Conservation (phyloP, 2,797 vertebrate genomes). For the Typhlichthys subterraneus region DNA sequence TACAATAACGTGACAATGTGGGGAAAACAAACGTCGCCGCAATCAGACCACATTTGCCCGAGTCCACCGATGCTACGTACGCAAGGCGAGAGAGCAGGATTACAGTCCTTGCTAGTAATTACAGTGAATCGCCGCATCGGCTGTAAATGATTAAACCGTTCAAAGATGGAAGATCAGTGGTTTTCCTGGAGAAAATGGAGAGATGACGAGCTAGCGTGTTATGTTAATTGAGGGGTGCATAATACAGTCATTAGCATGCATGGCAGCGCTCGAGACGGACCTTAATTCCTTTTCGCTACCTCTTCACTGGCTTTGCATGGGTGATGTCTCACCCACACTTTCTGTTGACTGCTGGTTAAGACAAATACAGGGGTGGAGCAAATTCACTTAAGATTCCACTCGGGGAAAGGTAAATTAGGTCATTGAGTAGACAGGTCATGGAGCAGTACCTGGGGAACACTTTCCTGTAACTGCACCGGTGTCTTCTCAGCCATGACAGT, state of each 20-base stretch:
- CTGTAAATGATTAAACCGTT: constrained; percentile 67
- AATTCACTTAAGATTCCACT: constrained; percentile 35
- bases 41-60: constrained; percentile 43
- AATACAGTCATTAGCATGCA: constrained; percentile 74
- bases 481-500: not conserved
- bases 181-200: constrained; percentile 62
- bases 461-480: constrained; percentile 5
- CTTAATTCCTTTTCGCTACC: constrained; percentile 71
- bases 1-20: constrained; percentile 39
- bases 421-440: constrained; percentile 17
- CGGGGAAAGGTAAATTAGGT: constrained; percentile 17
- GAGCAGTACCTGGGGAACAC: not conserved
- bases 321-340: constrained; percentile 65
- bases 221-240: constrained; percentile 69
- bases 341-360: constrained; percentile 59
- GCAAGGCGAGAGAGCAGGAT: constrained; percentile 51
- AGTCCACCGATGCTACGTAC: constrained; percentile 37
- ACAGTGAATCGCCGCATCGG: constrained; percentile 50
- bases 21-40: constrained; percentile 45
- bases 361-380: constrained; percentile 52
- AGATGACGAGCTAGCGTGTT: constrained; percentile 60
- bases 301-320: constrained; percentile 60
- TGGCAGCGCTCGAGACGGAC: constrained; percentile 44
- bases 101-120: constrained; percentile 67
- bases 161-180: constrained; percentile 59